Base-by-base conservation (phyloP, 2,797 vertebrate species). In the Hydrocynus forskahlii region DNA sequence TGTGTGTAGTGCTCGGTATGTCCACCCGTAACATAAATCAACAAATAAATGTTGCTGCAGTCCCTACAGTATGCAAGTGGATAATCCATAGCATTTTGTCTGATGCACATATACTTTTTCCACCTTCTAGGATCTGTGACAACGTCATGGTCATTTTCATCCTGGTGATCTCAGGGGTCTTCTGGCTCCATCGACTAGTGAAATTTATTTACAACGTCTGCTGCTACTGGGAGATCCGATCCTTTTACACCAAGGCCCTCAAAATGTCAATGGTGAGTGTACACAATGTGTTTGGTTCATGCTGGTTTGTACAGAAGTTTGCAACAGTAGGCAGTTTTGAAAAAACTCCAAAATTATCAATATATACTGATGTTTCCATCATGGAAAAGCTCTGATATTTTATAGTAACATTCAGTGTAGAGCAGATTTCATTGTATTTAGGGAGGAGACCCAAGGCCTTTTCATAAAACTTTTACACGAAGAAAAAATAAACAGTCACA, bases 121-220 rank as follows among this genome's bases (percentile, higher is more conserved):
- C 8, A 13, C 81, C 29, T 77, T 63, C 16, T 90, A 99, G 98
- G 81, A 98, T 99, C 89, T 94, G 93, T 86, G 93, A 96, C 88
- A 99, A 97, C 83, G 94, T 94, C n/a, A 95, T 97, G 63, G 96
- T 97, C 64, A 97, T 98, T 76, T 97, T 96, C 77, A 95, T 99
- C 86, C 89, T 99, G 88, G 91, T 96, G 40, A 96, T 99, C 75
- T 98, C 97, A 6, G 97, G 96, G 12, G 96, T 99, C 88, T 99
- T 99, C 91, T 99, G 98, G 98, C 90, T 99, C 50, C 98, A 99
- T 85, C 95, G 98, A 25, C 93, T 99, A 0, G 87, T 99, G 84
- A 99, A 99, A 90, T 99, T 99, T 88, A 94, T 99, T 89, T 99
- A 99, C 91, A 99, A 99, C 19, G 93, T 99, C 81, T 99, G 97